Base-by-base conservation (phyloP, 1,140 invertebrate species). In the Bemisia tabaci region DNA sequence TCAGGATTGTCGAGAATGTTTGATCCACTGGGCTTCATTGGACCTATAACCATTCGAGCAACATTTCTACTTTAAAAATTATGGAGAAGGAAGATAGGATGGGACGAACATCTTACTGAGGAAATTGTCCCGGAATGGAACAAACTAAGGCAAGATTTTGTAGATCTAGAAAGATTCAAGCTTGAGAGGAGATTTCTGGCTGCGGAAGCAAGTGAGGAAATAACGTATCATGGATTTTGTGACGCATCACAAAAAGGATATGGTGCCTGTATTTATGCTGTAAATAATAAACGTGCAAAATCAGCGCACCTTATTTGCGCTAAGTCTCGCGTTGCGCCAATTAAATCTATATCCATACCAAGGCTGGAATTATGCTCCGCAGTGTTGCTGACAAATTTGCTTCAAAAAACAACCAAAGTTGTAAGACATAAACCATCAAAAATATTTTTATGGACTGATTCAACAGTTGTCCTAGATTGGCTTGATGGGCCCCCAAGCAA, bases 11-110 rank as follows among this genome's bases (percentile, higher is more conserved):
- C 69, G 12, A 67, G 63, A 62, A 70, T 78, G 0, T 79, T 75
- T 63, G 77, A 80, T 70, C 75, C 74, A 2, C 66, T 77, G 17
- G 78, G 79, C 12, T 75, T 75, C 65, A 60, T 80, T 1, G 70
- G 73, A 1, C 80, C 80, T 22, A 67, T 76, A 0, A 73, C 76
- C 1, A 71, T 81, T 2, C 67, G 25, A 11, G 72, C 74, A 12
- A 81, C 81, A 72, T 74, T 81, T 0, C 67, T 81, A 0, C 73
- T 82, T n/a, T 79, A 82, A 72, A 68, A 74, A 33, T 58, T 81
- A 2, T 79, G 78, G 78, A 26, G 72, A 21, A 11, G 65, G 21
- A 66, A 72, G 11, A 12, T 73, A 2, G 70, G 69, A 2, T 80
- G 78, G 78, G 79, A 81, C 67, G 70, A 75, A 21, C 77, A 5